Base-by-base conservation (phyloP, 2,797 vertebrate species). In the Fundulus diaphanus region DNA sequence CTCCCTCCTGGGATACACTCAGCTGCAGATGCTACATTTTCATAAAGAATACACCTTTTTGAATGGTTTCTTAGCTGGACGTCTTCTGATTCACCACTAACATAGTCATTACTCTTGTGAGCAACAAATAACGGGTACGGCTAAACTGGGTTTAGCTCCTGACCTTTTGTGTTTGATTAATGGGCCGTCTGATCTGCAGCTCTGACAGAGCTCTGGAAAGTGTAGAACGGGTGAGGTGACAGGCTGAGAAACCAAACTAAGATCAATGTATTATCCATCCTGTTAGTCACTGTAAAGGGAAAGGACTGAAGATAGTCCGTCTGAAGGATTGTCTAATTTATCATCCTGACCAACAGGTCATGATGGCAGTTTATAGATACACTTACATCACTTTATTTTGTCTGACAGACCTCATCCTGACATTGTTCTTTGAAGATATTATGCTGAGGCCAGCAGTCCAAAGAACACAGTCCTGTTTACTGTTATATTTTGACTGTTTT, bases 131-230 rank as follows among this genome's bases (percentile, higher is more conserved):
- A 91, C 90, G 89, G 87, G 82, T 83, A 83, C 77, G 88, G 93
- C 87, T 91, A 95, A 95, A 95, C 94, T 94, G 94, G 92, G 90
- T 95, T 95, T 94, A 93, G 93, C 92, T 90, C 83, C 85, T 94
- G 94, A 95, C 94, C 94, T 95, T 95, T 94, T 79, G 85, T 82
- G 86, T 92, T 92, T 95, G 95, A 96, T 95, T 93, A 95, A 95
- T 95, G 93, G 88, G 75, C 78, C 83, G 74, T 81, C 67, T 85
- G 88, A 87, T 92, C 84, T 72, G 79, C 81, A 66, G 89, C 90
- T 89, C 77, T 68, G 81, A 88, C 79, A 85, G 82, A 79, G 85
- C 86, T 86, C 79, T 67, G 44, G 78, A 49, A 82, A 81, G 68
- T 79, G 78, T 74, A 79, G 85, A 85, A 83, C 68, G 81, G 85